These are phyloP conservation scores for Macrosoma leucophasiata DNA, from an alignment of 2,888 invertebrate species.

Conservation along the genomic window DNA sequence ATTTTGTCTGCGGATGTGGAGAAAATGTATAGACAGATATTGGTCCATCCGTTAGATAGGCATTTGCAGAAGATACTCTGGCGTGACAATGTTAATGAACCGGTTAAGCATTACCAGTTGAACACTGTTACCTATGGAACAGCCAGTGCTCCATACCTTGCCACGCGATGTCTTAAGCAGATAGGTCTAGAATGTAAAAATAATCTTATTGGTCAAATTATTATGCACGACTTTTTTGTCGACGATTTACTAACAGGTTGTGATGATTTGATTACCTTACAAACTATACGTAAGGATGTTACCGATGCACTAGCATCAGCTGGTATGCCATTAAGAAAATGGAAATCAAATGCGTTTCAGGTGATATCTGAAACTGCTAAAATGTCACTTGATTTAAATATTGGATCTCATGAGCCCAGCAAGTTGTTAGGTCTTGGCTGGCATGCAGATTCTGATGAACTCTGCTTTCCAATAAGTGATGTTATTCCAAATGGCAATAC, in stretches of 20 bases:
- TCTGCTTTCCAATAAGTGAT: not conserved
- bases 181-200: slow-evolving; percentile 23
- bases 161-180: slow-evolving; percentile 26
- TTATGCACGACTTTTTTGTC: slow-evolving; percentile 28
- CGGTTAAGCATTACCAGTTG: slow-evolving; percentile 21
- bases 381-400: not conserved
- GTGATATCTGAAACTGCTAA: slow-evolving; percentile 4
- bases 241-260: slow-evolving; percentile 20
- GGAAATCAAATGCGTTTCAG: slow-evolving; percentile 24
- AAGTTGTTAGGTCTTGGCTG: slow-evolving; percentile 1
- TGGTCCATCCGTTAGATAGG: slow-evolving; percentile 10
- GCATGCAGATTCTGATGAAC: not conserved
- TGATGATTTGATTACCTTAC: slow-evolving; percentile 13
- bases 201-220: slow-evolving; percentile 16
- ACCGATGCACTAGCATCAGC: slow-evolving; percentile 23
- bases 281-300: slow-evolving; percentile 9
- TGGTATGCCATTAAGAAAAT: slow-evolving; percentile 25
- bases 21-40: slow-evolving; percentile 27
- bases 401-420: not conserved
- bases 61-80: slow-evolving; percentile 19
- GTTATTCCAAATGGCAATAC: not conserved
- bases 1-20: slow-evolving; percentile 25
- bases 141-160: slow-evolving; percentile 28
- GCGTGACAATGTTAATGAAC: slow-evolving; percentile 20
- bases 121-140: slow-evolving; percentile 31